Conservation (phyloP, 2,888 invertebrate genomes). For the Mongoloraphidia duomilia region DNA sequence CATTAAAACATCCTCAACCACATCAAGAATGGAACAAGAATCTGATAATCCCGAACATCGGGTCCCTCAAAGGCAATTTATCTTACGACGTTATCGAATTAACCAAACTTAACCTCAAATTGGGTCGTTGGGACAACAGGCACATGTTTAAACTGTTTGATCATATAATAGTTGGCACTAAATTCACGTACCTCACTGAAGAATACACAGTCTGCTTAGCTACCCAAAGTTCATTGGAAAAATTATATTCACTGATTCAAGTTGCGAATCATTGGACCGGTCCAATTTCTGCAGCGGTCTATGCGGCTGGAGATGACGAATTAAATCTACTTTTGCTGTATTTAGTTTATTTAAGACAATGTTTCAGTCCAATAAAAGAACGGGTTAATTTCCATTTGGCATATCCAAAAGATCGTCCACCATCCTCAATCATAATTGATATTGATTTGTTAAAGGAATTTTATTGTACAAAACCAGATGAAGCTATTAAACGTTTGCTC, state of each 20-base stretch:
- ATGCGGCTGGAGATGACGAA: conserved; percentile 65
- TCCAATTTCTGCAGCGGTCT: conserved; percentile 71
- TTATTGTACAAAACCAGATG: conserved; percentile 56
- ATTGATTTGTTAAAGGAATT: conserved; percentile 25
- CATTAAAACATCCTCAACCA: conserved; percentile 9
- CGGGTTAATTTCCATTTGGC: conserved; percentile 64
- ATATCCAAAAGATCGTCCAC: conserved; percentile 42
- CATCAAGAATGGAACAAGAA: conserved; percentile 13
- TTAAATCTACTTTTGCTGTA: conserved; percentile 57
- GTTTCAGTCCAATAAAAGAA: conserved; percentile 56
- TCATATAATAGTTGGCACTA: conserved; percentile 52
- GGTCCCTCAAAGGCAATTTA: conserved; percentile 3
- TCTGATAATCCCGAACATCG: conserved; percentile 14
- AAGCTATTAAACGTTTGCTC: conserved; percentile 42
- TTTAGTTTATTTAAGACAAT: conserved; percentile 58
- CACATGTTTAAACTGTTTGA: conserved; percentile 59
- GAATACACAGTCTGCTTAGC: conserved; percentile 55
- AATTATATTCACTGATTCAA: conserved; percentile 60
- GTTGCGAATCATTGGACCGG: conserved; percentile 75
- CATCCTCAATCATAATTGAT: conserved; percentile 20
- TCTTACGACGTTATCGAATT: too few relatives aligned
- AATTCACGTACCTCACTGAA: conserved; percentile 44
- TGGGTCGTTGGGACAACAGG: conserved; percentile 62
- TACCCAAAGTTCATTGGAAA: conserved; percentile 75
- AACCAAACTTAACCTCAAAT: conserved; percentile 32